Conservation (phyloP, 1,140 invertebrate species). For the Whitmania pigra region DNA sequence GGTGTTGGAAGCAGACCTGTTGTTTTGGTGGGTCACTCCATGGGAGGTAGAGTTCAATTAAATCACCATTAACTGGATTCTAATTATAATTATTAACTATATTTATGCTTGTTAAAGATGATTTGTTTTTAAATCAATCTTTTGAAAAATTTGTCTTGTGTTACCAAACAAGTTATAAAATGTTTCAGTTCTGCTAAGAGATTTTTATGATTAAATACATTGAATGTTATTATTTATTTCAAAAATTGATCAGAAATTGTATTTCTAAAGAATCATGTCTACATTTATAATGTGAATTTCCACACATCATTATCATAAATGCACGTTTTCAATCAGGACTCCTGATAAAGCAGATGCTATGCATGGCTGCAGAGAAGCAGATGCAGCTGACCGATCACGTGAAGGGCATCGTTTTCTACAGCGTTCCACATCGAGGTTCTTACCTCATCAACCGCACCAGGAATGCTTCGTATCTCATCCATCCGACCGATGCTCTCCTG, state of each 20-base stretch:
- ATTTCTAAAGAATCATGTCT: too few relatives aligned
- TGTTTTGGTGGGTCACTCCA: conserved; percentile 69
- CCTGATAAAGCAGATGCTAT: neutral
- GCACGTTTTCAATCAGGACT: neutral
- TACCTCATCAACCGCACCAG: conserved; percentile 52
- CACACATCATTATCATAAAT: neutral
- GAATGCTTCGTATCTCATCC: conserved; percentile 48
- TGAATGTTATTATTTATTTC: too few relatives aligned
- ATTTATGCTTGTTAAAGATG: too few relatives aligned
- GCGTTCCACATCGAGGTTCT: conserved; percentile 63
- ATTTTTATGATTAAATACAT: too few relatives aligned
- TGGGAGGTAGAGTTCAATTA: conserved; percentile 52
- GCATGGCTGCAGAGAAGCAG: neutral
- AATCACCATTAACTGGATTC: too few relatives aligned
- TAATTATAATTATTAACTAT: too few relatives aligned
- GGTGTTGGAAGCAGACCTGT: conserved; percentile 59
- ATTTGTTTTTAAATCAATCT: too few relatives aligned
- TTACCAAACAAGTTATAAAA: too few relatives aligned
- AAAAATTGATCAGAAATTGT: too few relatives aligned
- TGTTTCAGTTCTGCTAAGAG: too few relatives aligned
- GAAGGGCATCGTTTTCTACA: conserved; percentile 59
- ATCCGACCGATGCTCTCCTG: conserved; percentile 65
- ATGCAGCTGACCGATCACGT: conserved; percentile 8
- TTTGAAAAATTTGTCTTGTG: too few relatives aligned
- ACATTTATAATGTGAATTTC: too few relatives aligned